Base-by-base conservation (phyloP, 2,113 vertebrate genomes). In the Aspiorhynchus laticeps region DNA sequence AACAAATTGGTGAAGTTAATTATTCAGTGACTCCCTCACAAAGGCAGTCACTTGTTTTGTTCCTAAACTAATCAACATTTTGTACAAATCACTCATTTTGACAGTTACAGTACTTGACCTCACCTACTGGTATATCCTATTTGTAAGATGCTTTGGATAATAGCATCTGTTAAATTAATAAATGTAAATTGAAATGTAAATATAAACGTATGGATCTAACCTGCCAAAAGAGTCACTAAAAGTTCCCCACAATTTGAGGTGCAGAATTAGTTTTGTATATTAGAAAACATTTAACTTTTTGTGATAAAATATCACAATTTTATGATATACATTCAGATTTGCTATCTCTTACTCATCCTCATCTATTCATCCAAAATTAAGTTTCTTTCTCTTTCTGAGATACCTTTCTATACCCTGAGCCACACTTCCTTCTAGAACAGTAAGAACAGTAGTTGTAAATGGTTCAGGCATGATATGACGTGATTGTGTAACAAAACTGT, bases 401-500 rank as follows among this genome's bases (percentile, higher is more conserved):
- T 78, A 11, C 75, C 36, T 67, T 26, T 63, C 9, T 61, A 33
- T 6, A 24, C 84, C 21, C 17, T 26, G 43, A 24, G 46, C 51
- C 7, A 12, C 46, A 28, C 33, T 86, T 38, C 67, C 19, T 65
- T 28, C 36, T 48, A n/a, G 28, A 46, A 61, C 53, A 36, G 28
- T 26, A 38, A 26, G 65, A 53, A 48, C 19, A 38, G 43, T 17
- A 61, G 46, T 59, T 15, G 19, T 59, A 75, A 61, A 46, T n/a
- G 26, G 28, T 61, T 79, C 61, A 48, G 63, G 7, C 14, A 4
- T 83, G 65, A 46, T 46, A 65, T 74, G 38, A 33, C 14, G 59
- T 19, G 31, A 63, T 88, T 85, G 77, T 65, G 78, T 51, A 88
- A 82, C 48, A 53, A 46, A 59, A 46, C 24, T 56, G 41, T 75